phyloP scores from a whole-genome alignment of 2,797 vertebrate species.

The Acanthiza pusilla region DNA sequence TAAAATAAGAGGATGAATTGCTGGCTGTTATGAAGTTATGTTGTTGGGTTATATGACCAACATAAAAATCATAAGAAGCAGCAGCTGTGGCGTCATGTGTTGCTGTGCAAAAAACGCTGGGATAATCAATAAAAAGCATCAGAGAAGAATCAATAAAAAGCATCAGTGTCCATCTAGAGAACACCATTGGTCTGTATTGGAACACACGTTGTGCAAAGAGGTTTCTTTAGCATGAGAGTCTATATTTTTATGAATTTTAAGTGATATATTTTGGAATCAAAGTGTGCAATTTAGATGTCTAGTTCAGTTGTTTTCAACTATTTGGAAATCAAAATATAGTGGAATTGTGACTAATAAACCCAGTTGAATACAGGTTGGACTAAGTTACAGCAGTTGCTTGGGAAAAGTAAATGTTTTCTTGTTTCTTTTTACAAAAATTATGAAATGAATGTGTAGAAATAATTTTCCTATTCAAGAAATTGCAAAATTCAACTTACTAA shows the following conservation, averaged over 20 bases:
- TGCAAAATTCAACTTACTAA: background rate
- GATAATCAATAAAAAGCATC: background rate
- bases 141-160: background rate
- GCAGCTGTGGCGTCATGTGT: background rate
- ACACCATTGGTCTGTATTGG: background rate
- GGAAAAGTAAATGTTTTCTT: background rate
- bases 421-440: background rate
- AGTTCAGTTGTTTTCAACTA: background rate
- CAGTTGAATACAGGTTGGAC: background rate
- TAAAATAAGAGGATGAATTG: background rate
- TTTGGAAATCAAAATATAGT: background rate
- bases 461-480: background rate
- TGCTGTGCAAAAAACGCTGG: background rate
- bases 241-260: background rate
- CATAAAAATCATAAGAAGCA: background rate
- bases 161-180: background rate
- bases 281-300: background rate
- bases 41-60: background rate
- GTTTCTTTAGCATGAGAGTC: background rate
- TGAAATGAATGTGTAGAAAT: background rate
- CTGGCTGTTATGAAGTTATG: background rate
- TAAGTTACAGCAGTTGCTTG: background rate
- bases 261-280: background rate
- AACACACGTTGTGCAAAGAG: background rate
- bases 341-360: background rate